Base-by-base conservation (phyloP, 1,140 invertebrate genomes). In the Halesus radiatus region DNA sequence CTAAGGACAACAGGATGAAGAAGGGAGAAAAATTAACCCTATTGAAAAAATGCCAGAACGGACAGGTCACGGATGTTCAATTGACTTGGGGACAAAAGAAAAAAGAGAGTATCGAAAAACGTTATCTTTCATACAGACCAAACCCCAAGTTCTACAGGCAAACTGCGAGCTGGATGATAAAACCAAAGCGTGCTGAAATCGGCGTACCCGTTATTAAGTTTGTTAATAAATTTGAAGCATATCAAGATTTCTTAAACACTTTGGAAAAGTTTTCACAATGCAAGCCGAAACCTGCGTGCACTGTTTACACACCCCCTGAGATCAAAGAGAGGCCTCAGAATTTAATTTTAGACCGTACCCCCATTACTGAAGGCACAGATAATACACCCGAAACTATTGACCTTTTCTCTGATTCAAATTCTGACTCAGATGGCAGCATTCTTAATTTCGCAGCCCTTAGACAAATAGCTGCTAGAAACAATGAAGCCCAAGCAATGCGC, bases 121-220 rank as follows among this genome's bases (percentile, higher is more conserved):
- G 23, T 15, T 15, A 18, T 20, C 68, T 72, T n/a, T 18, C 50
- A 7, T 74, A 74, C 18, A 53, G 70, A 29, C 70, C 70, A n/a
- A 56, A 56, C 26, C 50, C 50, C 7, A 54, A 29, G 15, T 74
- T 29, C 13, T 16, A 3, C 56, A 53, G 3, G 4, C 16, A 74
- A 13, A 23, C 26, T 6, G 50, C 70, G 1, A 32, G 52, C 22
- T 74, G 70, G 70, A 74, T 74, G 70, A 74, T 3, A 16, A 54
- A 56, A 54, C 50, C 70, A 60, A 60, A 60, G 23, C 7, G 22
- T 23, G 5, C 26, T 29, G 26, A 3, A n/a, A 26, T 26, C 13
- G 22, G 15, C 15, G 22, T 64, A 13, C 62, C 62, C 7, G 26
- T 32, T 45, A 10, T 45, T 56, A 56, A 56, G 20, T 18, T 56